A percentile compares a stretch with the other conserved stretches of the same genome.
Evolutionary conservation across 2,797 vertebrate genomes (phyloP).

Genomic region (Botia kubotai): DNA sequence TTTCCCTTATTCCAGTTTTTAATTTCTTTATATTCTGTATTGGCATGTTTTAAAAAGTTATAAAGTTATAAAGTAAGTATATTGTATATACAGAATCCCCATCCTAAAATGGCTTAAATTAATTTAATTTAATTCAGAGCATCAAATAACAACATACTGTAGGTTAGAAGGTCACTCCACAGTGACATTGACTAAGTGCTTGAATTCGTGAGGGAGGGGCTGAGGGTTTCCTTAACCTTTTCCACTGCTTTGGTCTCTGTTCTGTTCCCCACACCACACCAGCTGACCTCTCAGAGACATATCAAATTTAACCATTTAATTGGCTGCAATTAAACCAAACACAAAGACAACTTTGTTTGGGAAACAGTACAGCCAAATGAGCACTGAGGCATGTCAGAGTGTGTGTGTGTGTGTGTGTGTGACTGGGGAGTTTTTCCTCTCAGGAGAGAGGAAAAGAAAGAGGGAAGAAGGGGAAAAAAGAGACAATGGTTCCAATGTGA

Average conservation of each 20-base stretch:
- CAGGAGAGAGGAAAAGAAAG: conserved; percentile 27
- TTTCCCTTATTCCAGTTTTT: conserved; percentile 5
- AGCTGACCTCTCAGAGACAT: conserved; percentile 76
- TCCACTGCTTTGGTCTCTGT: conserved; percentile 63
- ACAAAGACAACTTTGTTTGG: conserved; percentile 81
- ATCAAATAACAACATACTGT: conserved; percentile 16
- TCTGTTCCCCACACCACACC: conserved; percentile 63
- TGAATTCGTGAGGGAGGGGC: conserved; percentile 60
- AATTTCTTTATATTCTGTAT: conserved; percentile 10
- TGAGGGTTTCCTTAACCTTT: conserved; percentile 68
- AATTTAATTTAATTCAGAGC: conserved; percentile 71
- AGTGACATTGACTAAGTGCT: conserved; percentile 68
- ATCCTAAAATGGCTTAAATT: conserved; percentile 69
- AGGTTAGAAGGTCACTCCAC: conserved; percentile 58
- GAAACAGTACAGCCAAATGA: conserved; percentile 74
- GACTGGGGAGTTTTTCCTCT: conserved; percentile 68
- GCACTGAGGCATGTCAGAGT: conserved; percentile 68
- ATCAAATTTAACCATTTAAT: conserved; percentile 79
- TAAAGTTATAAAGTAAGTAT: no score
- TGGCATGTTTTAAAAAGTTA: no score
- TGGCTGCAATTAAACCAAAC: conserved; percentile 78
- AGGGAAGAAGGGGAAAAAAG: conserved; percentile 43
- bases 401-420: conserved; percentile 56
- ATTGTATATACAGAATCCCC: no score
- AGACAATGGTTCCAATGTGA: conserved; percentile 24